A percentile compares a stretch with the other conserved stretches of the same genome.
Conservation (phyloP, 2,797 vertebrate species). For the Dendrocincla fuliginosa region DNA sequence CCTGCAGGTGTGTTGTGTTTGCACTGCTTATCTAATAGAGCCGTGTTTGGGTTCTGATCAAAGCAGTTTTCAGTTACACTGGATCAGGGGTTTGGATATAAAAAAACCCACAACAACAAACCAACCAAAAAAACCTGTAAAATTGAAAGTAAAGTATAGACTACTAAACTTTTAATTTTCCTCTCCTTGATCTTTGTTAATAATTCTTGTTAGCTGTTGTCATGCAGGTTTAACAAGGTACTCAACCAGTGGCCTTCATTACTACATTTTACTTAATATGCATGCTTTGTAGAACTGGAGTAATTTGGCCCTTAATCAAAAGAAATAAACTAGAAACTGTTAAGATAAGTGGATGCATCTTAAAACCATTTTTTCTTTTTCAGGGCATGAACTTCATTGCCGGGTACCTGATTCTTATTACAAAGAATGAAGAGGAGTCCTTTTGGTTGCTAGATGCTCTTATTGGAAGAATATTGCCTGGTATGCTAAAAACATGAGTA, state of each 20-base stretch:
- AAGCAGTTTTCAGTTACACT: not conserved
- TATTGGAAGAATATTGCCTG: constrained; percentile 89
- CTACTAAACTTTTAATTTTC: not conserved
- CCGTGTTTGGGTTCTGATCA: not conserved
- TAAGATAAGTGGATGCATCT: not conserved
- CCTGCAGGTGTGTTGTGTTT: not conserved
- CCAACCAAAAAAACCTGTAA: not conserved
- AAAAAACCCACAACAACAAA: no score
- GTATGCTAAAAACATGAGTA: constrained; percentile 67
- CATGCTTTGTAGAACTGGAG: not conserved
- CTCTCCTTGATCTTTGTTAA: not conserved
- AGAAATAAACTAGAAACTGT: not conserved
- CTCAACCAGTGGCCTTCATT: not conserved
- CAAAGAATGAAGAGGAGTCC: constrained; percentile 91
- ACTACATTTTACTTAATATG: not conserved
- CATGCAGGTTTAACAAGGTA: not conserved
- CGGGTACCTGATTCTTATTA: constrained; percentile 93
- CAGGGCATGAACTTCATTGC: constrained; percentile 98
- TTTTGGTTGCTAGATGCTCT: constrained; percentile 96
- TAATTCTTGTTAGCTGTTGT: not conserved
- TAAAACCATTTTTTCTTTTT: constrained; percentile 30
- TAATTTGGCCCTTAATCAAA: not conserved
- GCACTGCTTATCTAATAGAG: not conserved
- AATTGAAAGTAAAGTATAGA: not conserved
- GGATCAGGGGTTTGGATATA: not conserved